These are phyloP conservation scores for Rotaria sp. DNA, from an alignment of 2,888 invertebrate genomes.

Conservation along the genomic window DNA sequence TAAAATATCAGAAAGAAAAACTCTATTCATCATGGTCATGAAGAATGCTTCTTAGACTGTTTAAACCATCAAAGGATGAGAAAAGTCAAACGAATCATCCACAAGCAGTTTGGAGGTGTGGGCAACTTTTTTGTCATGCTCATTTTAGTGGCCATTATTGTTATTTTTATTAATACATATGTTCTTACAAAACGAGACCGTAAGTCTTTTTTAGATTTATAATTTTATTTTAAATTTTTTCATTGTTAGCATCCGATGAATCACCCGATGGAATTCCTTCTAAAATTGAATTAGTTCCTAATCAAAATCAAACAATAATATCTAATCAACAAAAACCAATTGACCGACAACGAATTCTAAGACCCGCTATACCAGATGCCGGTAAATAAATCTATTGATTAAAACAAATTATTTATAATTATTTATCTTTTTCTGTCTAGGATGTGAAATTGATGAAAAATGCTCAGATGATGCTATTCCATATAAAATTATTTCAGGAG, in stretches of 20 bases:
- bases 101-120: background rate
- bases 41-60: background rate
- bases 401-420: background rate
- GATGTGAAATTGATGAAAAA: conserved; percentile 41
- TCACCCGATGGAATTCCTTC: background rate
- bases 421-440: background rate
- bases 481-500: conserved; percentile 43
- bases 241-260: background rate
- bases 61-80: background rate
- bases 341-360: background rate
- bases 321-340: background rate
- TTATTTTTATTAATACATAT: conserved; percentile 22
- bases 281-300: background rate
- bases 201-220: conserved; percentile 22
- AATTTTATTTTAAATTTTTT: background rate
- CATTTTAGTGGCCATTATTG: background rate
- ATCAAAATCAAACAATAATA: background rate
- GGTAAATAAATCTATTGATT: background rate
- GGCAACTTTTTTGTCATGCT: conserved; percentile 6
- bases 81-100: background rate
- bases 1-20: background rate
- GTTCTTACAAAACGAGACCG: conserved; percentile 37
- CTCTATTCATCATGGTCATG: background rate
- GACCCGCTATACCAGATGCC: background rate
- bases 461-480: conserved; percentile 43